A percentile compares a stretch with the other conserved stretches of the same genome.
Conservation (phyloP, 2,888 invertebrate species). For the Drosophila fungiperda region DNA sequence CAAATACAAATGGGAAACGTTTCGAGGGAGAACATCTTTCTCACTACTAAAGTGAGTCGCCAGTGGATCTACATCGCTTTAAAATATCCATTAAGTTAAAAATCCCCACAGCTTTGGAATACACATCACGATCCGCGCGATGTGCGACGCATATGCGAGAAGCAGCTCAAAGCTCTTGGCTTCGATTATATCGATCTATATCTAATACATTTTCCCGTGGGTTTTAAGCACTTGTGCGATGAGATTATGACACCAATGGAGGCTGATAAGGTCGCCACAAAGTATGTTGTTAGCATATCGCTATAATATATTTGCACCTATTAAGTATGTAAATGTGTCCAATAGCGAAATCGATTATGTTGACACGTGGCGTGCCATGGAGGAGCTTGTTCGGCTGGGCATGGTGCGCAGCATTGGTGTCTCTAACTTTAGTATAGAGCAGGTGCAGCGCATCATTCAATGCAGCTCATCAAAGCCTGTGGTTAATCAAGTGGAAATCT, state of each 20-base stretch:
- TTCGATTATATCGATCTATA: constrained; percentile 92
- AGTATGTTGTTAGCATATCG: constrained; percentile 30
- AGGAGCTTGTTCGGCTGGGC: constrained; percentile 75
- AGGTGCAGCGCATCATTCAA: constrained; percentile 78
- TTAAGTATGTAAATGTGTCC: neutral
- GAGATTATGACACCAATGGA: constrained; percentile 47
- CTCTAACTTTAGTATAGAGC: constrained; percentile 83
- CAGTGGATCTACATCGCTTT: neutral
- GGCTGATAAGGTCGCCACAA: constrained; percentile 30
- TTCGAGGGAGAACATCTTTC: constrained; percentile 84
- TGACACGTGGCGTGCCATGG: constrained; percentile 83
- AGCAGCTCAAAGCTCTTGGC: constrained; percentile 88
- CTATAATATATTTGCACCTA: neutral
- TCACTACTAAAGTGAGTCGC: constrained; percentile 78
- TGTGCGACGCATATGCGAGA: constrained; percentile 88
- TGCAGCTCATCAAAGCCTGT: constrained; percentile 81
- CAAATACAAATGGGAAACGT: constrained; percentile 85
- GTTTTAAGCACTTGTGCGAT: constrained; percentile 86
- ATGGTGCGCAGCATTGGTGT: constrained; percentile 82
- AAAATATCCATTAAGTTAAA: neutral
- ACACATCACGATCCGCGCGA: constrained; percentile 88
- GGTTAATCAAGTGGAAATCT: constrained; percentile 83
- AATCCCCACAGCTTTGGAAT: constrained; percentile 54
- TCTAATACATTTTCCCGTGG: constrained; percentile 93
- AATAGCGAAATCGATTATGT: constrained; percentile 86